Conservation (phyloP, 2,888 invertebrate genomes). For the Punctoribates punctum region DNA sequence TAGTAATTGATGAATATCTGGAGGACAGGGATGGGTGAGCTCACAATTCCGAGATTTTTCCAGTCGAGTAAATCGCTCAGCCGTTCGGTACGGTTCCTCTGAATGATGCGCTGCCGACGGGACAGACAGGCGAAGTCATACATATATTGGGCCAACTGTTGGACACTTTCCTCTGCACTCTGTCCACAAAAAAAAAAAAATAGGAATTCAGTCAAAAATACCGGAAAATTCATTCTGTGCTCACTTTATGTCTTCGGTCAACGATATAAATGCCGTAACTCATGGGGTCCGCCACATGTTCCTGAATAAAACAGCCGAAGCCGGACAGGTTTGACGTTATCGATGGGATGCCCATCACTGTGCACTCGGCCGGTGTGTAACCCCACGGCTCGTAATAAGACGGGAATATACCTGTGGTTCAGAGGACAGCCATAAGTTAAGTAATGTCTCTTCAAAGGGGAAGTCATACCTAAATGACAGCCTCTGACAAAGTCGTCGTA, state of each 20-base stretch:
- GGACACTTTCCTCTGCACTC: slow-evolving; percentile 78
- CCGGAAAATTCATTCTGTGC: no score
- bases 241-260: slow-evolving; percentile 77
- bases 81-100: slow-evolving; percentile 94
- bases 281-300: slow-evolving; percentile 94
- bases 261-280: slow-evolving; percentile 98
- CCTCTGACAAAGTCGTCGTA: slow-evolving; percentile 99
- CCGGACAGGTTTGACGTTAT: slow-evolving; percentile 96
- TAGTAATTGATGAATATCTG: no score
- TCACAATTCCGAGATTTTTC: slow-evolving; percentile 78
- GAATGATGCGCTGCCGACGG: slow-evolving; percentile 92
- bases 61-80: slow-evolving; percentile 95
- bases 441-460: no score
- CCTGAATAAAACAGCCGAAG: slow-evolving; percentile 97
- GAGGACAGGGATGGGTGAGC: no score
- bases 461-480: slow-evolving; percentile 85
- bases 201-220: no score
- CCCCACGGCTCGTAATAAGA: slow-evolving; percentile 99
- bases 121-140: slow-evolving; percentile 84
- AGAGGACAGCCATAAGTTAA: no score
- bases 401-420: slow-evolving; percentile 66
- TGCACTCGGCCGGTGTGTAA: slow-evolving; percentile 98
- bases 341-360: slow-evolving; percentile 99
- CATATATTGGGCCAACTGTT: slow-evolving; percentile 83
- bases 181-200: no score